Conservation (phyloP, 2,113 vertebrate genomes). For the Drymodes brunneopygia region DNA sequence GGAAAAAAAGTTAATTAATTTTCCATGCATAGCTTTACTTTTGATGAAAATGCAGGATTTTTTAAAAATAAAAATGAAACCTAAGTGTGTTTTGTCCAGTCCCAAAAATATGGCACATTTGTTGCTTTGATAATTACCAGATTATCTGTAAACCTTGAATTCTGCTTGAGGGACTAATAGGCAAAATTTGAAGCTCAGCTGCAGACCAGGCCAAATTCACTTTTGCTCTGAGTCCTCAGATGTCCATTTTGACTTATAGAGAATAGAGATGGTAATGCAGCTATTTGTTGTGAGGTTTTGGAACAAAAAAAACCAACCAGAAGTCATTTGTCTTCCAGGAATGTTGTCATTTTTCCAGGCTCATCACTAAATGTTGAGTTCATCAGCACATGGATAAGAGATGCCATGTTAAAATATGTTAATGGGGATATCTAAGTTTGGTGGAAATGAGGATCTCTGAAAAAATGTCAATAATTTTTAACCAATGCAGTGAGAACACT, state of each 20-base stretch:
- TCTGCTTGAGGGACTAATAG: not conserved
- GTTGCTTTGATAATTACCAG: not conserved
- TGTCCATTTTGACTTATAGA: not conserved
- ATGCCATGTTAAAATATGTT: not conserved
- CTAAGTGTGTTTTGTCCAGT: not conserved
- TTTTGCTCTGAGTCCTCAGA: not conserved
- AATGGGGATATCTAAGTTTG: not conserved
- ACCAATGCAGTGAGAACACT: not conserved
- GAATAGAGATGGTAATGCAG: not conserved
- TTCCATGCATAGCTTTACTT: not conserved
- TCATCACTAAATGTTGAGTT: not conserved
- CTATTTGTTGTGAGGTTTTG: not conserved
- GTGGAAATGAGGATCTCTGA: not conserved
- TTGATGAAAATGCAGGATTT: not conserved
- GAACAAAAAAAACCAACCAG: not conserved
- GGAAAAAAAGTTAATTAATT: not conserved
- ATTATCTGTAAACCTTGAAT: not conserved
- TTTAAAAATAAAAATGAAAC: not conserved
- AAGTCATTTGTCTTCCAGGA: not conserved
- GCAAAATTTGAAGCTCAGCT: not conserved
- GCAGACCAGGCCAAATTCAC: not conserved
- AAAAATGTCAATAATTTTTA: not conserved
- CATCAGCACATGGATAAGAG: not conserved
- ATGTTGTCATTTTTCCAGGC: not conserved
- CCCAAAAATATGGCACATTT: not conserved